phyloP scores from a whole-genome alignment of 2,113 vertebrate species.

The Axis porcinus region DNA sequence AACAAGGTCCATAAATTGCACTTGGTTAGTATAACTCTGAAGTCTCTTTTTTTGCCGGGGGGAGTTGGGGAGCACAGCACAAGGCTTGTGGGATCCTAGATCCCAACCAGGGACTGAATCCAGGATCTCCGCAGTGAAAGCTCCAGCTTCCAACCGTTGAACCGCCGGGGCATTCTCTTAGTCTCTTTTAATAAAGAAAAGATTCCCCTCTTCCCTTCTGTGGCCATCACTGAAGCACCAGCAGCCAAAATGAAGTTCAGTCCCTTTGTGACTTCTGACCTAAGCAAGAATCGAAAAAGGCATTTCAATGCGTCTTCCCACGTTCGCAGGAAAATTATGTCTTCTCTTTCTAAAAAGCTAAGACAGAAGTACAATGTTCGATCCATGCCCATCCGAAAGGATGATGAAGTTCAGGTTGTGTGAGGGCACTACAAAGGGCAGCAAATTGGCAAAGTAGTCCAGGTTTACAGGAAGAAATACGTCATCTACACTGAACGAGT shows the following conservation, averaged over 20 bases:
- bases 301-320: neutral
- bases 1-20: neutral
- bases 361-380: neutral
- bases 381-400: neutral
- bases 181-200: constrained; percentile 4
- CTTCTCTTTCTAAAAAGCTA: neutral
- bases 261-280: neutral
- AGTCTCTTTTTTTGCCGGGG: neutral
- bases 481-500: neutral
- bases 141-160: neutral
- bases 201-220: neutral
- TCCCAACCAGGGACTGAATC: neutral
- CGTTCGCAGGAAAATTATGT: neutral
- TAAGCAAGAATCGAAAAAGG: neutral
- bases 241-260: neutral
- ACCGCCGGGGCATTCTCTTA: neutral
- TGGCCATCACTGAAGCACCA: neutral
- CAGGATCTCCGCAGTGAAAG: neutral
- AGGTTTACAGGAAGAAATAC: neutral
- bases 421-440: neutral
- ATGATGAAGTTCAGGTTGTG: neutral
- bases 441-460: neutral
- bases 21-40: neutral
- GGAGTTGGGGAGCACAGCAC: neutral
- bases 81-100: neutral